Evolutionary conservation across 2,888 invertebrate species (phyloP).

Genomic region (Imbricaverruca yamaguchii): DNA sequence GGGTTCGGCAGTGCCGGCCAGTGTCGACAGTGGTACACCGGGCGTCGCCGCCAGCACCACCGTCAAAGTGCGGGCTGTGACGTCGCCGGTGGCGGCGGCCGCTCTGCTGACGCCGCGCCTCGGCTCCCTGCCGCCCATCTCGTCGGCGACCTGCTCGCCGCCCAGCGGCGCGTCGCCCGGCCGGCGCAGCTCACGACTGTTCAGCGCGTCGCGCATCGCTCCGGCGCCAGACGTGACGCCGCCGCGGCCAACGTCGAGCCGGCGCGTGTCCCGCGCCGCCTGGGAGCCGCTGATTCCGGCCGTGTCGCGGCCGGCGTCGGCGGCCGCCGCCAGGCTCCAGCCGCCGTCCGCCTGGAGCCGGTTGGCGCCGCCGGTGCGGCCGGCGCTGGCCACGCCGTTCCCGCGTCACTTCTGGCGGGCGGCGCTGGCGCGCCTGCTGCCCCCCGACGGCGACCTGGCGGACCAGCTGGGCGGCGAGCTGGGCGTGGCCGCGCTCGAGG

Average conservation of each 20-base stretch:
- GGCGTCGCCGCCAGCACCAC: neutral
- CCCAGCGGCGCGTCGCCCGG: neutral
- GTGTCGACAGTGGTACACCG: neutral
- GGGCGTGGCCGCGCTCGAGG: neutral
- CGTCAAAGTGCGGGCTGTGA: neutral
- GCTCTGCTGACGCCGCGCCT: neutral
- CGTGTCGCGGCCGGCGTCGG: neutral
- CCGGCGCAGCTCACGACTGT: neutral
- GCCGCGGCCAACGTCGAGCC: neutral
- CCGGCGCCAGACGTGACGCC: neutral
- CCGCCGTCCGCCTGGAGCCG: neutral
- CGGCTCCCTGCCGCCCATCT: neutral
- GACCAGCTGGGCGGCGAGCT: neutral
- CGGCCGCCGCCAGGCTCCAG: neutral
- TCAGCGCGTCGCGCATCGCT: neutral
- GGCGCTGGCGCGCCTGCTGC: neutral
- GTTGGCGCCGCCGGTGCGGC: neutral
- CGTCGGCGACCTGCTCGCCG: neutral
- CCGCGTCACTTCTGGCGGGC: neutral
- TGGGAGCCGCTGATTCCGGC: neutral
- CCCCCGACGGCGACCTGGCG: neutral
- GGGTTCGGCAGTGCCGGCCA: neutral
- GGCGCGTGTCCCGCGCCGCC: neutral
- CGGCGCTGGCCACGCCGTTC: neutral
- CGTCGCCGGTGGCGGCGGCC: neutral